Evolutionary conservation across 2,113 vertebrate species (phyloP), one percentile per base, ranked within the genome.

Genomic region (Cyprinodon brontotheroides): DNA sequence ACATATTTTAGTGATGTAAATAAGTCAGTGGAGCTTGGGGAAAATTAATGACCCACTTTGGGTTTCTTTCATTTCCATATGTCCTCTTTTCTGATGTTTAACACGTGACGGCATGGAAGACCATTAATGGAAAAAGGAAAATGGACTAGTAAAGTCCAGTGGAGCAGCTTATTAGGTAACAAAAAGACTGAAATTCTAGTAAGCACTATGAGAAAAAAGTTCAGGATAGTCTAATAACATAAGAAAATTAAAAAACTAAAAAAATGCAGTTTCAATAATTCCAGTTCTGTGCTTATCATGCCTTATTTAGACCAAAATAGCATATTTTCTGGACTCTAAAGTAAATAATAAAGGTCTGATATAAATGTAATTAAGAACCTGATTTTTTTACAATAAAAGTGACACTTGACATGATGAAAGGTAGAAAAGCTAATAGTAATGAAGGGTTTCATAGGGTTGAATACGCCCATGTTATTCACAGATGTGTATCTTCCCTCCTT

Each of bases 21-120:
- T 83, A 90, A 89, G 77, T 80, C 65, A 50, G 67, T 60, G 45
- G 50, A 61, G 72, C 81, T 75, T 14, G 3, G 72, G n/a, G 74
- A 41, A 83, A 77, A 87, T 80, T 82, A 82, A 87, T 81, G 80
- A 53, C 38, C 77, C 82, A 90, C 84, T 91, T 83, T 72, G 83
- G 73, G 40, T 68, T 68, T 62, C 68, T 78, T 84, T 82, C 20
- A 83, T 91, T 89, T 87, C 72, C 77, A 89, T 87, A 77, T 86
- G 82, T 79, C 84, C 66, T 70, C 74, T 53, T 77, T 77, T 62
- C 41, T 81, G 47, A 69, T 84, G 76, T 74, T 67, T 64, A 72
- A 57, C 60, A 64, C 74, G 68, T n/a, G 68, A 38, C 78, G 40
- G 62, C 69, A 70, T 66, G 74, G 36, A 71, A 69, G 72, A 36